Conservation (phyloP, 2,113 vertebrate species). For the Platycercus adscitus region DNA sequence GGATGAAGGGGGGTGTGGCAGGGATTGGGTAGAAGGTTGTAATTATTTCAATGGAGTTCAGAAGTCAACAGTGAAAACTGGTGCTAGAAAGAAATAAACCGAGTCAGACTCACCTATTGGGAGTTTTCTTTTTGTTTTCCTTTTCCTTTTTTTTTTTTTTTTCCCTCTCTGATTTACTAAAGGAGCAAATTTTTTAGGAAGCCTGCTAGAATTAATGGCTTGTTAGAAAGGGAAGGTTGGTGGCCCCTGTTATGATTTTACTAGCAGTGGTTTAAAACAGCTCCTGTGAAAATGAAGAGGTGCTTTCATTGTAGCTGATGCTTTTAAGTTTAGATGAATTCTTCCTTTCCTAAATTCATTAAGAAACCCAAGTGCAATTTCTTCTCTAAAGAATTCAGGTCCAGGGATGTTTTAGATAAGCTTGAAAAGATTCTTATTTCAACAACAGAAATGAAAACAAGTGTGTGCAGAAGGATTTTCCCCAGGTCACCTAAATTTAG, state of each 20-base stretch:
- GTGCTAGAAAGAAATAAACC: background rate
- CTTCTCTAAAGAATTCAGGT: background rate
- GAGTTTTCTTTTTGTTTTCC: accelerated
- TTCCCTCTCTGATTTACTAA: background rate
- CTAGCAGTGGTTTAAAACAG: background rate
- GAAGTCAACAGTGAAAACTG: background rate
- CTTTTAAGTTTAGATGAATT: background rate
- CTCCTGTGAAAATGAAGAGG: background rate
- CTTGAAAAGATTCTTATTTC: background rate
- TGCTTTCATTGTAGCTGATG: background rate
- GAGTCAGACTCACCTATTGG: background rate
- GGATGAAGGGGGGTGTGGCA: accelerated
- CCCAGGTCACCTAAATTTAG: background rate
- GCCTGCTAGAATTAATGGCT: background rate
- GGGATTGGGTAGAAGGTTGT: background rate
- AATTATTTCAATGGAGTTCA: background rate
- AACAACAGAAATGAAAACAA: background rate
- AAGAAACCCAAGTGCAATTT: background rate
- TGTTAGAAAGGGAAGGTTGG: background rate
- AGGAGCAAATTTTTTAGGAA: background rate
- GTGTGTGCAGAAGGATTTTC: background rate
- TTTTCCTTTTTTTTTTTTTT: too few species aligned
- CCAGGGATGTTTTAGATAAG: background rate
- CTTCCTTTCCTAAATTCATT: background rate
- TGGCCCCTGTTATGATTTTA: background rate